Percentiles rank a stretch among this genome's conserved stretches.
These are phyloP conservation scores for Rhagium mordax DNA, from an alignment of 2,888 invertebrate species.

Conservation along the genomic window DNA sequence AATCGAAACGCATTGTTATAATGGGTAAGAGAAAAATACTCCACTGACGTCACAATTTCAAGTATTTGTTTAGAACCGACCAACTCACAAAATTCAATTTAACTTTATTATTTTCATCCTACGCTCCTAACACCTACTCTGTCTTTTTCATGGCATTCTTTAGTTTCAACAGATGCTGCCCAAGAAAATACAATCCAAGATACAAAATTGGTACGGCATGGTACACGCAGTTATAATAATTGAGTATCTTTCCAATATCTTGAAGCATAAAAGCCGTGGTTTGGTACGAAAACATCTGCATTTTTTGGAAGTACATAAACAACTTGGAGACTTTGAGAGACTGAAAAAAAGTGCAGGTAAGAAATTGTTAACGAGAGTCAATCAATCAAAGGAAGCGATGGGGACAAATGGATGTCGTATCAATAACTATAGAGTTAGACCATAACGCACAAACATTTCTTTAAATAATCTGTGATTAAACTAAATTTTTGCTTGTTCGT, in stretches of 20 bases:
- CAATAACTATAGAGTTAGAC: too few species aligned
- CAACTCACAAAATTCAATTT: background rate
- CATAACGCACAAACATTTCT: too few species aligned
- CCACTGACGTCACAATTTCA: background rate
- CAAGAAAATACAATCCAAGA: slow-evolving; percentile 61
- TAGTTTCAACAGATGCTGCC: slow-evolving; percentile 51
- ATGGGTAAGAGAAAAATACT: too few species aligned
- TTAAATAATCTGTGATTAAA: too few species aligned
- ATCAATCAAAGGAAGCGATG: too few species aligned
- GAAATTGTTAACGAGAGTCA: too few species aligned
- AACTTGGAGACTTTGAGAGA: slow-evolving; percentile 77
- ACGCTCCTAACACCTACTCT: background rate
- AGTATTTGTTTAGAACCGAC: background rate
- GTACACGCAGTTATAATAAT: slow-evolving; percentile 72
- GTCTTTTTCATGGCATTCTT: slow-evolving; percentile 4
- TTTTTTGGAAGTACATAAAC: slow-evolving; percentile 85
- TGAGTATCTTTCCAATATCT: slow-evolving; percentile 77
- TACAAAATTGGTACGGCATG: slow-evolving; percentile 64
- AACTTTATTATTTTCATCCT: background rate
- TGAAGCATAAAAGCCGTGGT: slow-evolving; percentile 92
- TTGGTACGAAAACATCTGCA: slow-evolving; percentile 91
- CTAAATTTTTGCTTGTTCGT: too few species aligned
- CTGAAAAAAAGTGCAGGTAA: slow-evolving; percentile 66
- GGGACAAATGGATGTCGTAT: too few species aligned
- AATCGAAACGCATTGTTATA: background rate